Base-by-base conservation (phyloP, 1,140 invertebrate species). In the Wasmannia auropunctata region DNA sequence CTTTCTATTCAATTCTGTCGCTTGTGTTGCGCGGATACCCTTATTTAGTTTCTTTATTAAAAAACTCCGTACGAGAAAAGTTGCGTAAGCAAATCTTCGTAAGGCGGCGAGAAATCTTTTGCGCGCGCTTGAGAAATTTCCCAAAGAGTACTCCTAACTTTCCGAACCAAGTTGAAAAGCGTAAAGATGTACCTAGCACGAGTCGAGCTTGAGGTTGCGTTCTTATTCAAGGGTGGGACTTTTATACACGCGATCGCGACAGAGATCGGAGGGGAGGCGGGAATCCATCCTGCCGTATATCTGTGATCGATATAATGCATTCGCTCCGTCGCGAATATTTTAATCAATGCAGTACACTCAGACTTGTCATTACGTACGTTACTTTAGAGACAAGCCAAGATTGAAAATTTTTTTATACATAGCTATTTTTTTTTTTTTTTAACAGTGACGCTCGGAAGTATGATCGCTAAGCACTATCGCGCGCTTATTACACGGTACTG, bases 1-100 rank as follows among this genome's bases (percentile, higher is more conserved):
- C 51, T 72, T 72, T 74, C 67, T 83, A 83, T 74, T 83, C 67
- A 83, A 83, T 83, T 74, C 79, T 83, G 79, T 74, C 58, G 54
- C 51, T 60, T 14, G 34, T 31, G 43, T 67, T 31, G n/a, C n/a
- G n/a, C n/a, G 51, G 28, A 72, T 34, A 58, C 6, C 6, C 25
- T 81, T 83, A 74, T 74, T 34, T 72, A 83, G 63, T 46, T 16
- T 74, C 4, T 58, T 58, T 83, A 60, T 74, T 83, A 83, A 34
- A 83, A 83, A 83, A 74, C 79, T 83, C n/a, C 14, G 51, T 83
- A 58, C 31, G 79, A 83, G 37, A 43, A 83, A 83, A 83, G 37
- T 83, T 46, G 79, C 67, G 19, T 70, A 81, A 81, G 79, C 79
- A 74, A 83, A 74, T 34, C 67, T 74, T 83, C 37, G 31, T 74